Conservation (phyloP, 2,113 vertebrate genomes). For the Ursus arctos region DNA sequence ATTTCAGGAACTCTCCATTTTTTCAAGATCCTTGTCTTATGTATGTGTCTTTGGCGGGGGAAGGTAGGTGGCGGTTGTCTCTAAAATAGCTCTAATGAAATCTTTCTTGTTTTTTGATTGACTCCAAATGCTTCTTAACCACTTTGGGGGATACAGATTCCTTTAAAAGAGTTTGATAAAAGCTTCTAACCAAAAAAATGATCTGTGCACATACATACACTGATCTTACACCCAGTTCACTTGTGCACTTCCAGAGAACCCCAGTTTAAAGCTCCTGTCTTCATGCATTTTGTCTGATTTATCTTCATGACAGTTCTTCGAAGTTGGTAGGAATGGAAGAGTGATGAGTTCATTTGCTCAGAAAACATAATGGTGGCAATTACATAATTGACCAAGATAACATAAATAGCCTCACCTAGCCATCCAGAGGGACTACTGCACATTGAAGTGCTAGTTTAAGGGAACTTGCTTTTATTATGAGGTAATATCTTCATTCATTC, state of each 20-base stretch:
- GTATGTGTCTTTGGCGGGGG: neutral
- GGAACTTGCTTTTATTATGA: neutral
- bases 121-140: neutral
- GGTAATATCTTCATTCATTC: neutral
- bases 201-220: neutral
- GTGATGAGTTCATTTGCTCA: neutral
- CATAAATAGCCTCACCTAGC: neutral
- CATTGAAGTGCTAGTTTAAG: neutral
- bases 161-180: neutral
- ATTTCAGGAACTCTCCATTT: neutral
- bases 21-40: neutral
- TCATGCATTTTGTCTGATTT: neutral
- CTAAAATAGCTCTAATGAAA: neutral
- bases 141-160: neutral
- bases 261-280: neutral
- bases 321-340: neutral
- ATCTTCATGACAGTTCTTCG: neutral
- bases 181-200: neutral
- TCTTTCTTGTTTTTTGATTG: neutral
- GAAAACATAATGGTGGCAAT: neutral
- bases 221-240: neutral
- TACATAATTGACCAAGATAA: neutral
- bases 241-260: neutral
- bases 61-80: neutral
- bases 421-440: neutral